Evolutionary conservation across 2,888 invertebrate species (phyloP), one percentile per base, ranked within the genome.

Genomic region (Strigamia maritima): DNA sequence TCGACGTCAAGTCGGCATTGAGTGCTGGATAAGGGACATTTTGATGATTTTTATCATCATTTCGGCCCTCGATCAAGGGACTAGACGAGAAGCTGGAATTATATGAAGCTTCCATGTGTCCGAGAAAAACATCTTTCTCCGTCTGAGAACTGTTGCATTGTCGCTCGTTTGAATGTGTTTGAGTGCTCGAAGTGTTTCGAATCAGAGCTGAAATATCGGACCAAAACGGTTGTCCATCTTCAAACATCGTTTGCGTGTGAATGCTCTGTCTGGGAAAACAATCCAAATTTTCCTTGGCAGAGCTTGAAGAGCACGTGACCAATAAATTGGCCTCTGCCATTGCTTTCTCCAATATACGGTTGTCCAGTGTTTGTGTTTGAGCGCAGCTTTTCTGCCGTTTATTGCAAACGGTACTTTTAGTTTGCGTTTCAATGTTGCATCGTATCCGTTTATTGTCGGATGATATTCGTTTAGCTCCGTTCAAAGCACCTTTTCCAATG

Each of bases 41-140:
- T 26, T 10, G 8, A 8, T 16, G 8, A 65, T 65, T 24, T 14
- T 26, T 14, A 4, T 24, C 74, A 24, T 22, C 22, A 22, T 22
- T 26, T 6, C 26, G 6, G 6, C 12, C 28, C 4, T 8, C 74
- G 2, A 14, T 60, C 60, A 24, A 7, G 4, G 19, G 19, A 24
- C 19, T 24, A 12, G 74, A 74, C 10, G 24, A 26, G 22, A 74
- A 26, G 22, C 22, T 74, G 24, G 74, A 74, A 74, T 19, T 74
- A 12, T 74, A 14, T 6, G n/a, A 74, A 12, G 12, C 74, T 19
- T 22, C 54, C 49, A 77, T 49, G 54, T 49, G 49, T 12, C 77
- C 77, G 6, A 77, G 54, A 22, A 77, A 77, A 19, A 77, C 77
- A 24, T 77, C 77, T 49, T 24, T 77, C 49, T 77, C 77, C n/a